Base-by-base conservation (phyloP, 2,888 invertebrate genomes). In the Drosophila kanekoi region DNA sequence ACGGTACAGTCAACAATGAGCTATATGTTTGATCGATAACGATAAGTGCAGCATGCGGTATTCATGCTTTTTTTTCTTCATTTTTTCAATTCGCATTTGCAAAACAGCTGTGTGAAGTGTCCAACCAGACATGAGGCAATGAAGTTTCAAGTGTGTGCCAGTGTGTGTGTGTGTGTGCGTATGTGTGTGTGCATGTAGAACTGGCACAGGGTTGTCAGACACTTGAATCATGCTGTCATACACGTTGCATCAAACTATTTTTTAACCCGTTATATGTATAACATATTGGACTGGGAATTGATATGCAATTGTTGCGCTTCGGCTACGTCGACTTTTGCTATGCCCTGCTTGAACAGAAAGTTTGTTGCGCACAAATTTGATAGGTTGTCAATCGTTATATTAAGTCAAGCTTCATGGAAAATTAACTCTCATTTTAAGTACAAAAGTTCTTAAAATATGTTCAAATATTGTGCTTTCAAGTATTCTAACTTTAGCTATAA, bases 51-150 rank as follows among this genome's bases (percentile, higher is more conserved):
- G 14, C 43, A 58, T 41, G 60, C n/a, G 28, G 3, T 44, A 40
- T 48, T 48, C 40, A 44, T 38, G 47, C 52, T 52, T 20, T 20
- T 14, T 41, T 18, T 28, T 44, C 1, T 2, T 2, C 14, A 40
- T 16, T 20, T 54, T 16, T 78, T 54, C 58, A 67, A 56, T 81
- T 77, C 41, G 64, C 37, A 68, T 63, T 64, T 47, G 41, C 56
- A 77, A 64, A 72, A 79, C 68, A 61, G 53, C 61, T 72, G 76
- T 76, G 62, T 81, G 69, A 82, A 80, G 80, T 85, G 66, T 44
- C 37, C 58, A 40, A 58, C 37, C 86, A 85, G 82, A 85, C 79
- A 75, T 60, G 47, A 38, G 43, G 53, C 47, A 67, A 79, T 68
- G 56, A 70, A 63, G 77, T 62, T 79, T 86, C 77, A 66, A 81